These are phyloP conservation scores for Tetheella fluctuosa DNA, from an alignment of 2,888 invertebrate species.

Conservation along the genomic window DNA sequence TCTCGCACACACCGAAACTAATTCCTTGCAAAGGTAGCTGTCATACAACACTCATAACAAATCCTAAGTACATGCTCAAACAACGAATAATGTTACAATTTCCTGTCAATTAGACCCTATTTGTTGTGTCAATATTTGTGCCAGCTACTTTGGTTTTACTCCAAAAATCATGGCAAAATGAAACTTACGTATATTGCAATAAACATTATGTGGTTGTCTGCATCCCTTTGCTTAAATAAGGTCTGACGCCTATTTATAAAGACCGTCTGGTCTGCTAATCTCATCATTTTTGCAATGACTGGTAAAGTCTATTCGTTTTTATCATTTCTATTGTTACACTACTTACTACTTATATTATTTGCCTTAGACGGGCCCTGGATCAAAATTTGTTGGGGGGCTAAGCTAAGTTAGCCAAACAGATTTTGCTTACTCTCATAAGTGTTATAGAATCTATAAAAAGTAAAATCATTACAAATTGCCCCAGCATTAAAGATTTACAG, in stretches of 20 bases:
- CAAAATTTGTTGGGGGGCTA: no score
- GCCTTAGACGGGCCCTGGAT: no score
- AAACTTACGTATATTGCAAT: neutral
- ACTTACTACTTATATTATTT: no score
- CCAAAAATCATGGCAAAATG: neutral
- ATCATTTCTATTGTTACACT: no score
- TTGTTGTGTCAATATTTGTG: constrained; percentile 41
- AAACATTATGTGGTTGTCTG: neutral
- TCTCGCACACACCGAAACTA: neutral
- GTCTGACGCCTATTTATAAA: constrained; percentile 23
- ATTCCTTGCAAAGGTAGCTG: neutral
- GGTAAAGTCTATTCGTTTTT: neutral
- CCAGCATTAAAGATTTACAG: no score
- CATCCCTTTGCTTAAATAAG: constrained; percentile 16
- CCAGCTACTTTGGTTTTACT: constrained; percentile 38
- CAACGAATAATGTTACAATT: constrained; percentile 68
- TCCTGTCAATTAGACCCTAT: constrained; percentile 68
- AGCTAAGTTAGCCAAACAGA: no score
- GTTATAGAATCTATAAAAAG: no score
- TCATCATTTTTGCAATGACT: constrained; percentile 17
- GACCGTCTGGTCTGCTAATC: constrained; percentile 24
- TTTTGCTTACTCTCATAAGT: no score
- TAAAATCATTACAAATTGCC: no score
- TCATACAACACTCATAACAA: neutral
- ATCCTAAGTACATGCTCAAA: constrained; percentile 55